Evolutionary conservation across 1,140 invertebrate species (phyloP).

Genomic region (Rhyacophila brunnea): DNA sequence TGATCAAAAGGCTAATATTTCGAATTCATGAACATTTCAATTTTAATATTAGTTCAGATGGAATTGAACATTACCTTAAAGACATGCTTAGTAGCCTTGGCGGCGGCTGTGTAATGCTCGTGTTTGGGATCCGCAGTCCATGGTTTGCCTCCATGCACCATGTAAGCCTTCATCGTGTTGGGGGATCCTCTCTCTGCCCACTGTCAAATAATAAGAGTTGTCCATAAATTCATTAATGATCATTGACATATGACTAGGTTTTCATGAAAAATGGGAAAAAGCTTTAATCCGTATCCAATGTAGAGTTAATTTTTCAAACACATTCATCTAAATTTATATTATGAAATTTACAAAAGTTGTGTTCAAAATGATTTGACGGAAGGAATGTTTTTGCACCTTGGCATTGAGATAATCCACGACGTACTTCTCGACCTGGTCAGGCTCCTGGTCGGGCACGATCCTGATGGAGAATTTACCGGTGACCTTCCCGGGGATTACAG

Average conservation of each 20-base stretch:
- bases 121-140: slow-evolving; percentile 93
- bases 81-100: slow-evolving; percentile 83
- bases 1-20: too few species aligned
- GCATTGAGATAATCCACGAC: slow-evolving; percentile 75
- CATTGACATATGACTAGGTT: too few species aligned
- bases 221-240: too few species aligned
- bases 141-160: slow-evolving; percentile 77
- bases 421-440: slow-evolving; percentile 70
- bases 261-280: too few species aligned
- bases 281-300: too few species aligned
- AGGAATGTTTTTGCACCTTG: too few species aligned
- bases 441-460: slow-evolving; percentile 88
- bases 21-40: too few species aligned
- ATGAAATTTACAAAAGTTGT: too few species aligned
- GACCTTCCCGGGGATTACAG: slow-evolving; percentile 93
- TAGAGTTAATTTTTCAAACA: too few species aligned
- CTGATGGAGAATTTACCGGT: slow-evolving; percentile 96
- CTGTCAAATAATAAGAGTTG: slow-evolving; percentile 27
- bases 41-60: too few species aligned
- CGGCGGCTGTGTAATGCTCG: slow-evolving; percentile 87
- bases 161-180: slow-evolving; percentile 80
- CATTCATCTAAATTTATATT: too few species aligned
- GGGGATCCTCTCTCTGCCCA: slow-evolving; percentile 75
- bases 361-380: too few species aligned
- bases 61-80: slow-evolving; percentile 81